Evolutionary conservation across 1,140 invertebrate species (phyloP), one percentile per base, ranked within the genome.

Genomic region (Drosophila pruinosa): DNA sequence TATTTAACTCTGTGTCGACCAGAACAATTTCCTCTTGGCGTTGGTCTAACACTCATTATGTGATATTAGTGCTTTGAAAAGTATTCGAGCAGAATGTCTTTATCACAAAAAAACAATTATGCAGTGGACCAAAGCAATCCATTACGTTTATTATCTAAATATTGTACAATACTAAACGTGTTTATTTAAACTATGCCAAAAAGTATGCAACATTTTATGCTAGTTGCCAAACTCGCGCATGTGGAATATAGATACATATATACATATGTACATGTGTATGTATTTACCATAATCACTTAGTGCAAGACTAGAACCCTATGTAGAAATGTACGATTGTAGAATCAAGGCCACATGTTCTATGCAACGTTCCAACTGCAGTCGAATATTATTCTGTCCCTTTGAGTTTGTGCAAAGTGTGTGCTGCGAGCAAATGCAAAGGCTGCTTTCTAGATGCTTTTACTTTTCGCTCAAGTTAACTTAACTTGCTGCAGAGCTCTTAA

Each of bases 401-500:
- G n/a, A n/a, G n/a, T n/a, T n/a, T n/a, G n/a, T n/a, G n/a, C n/a
- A n/a, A n/a, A n/a, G n/a, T n/a, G n/a, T n/a, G n/a, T n/a, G n/a
- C n/a, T n/a, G n/a, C n/a, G n/a, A n/a, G n/a, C n/a, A n/a, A n/a
- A n/a, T n/a, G n/a, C n/a, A n/a, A n/a, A n/a, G n/a, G n/a, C n/a
- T n/a, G n/a, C n/a, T 39, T 52, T 53, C 31, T 21, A 36, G 26
- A 21, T 43, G 36, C 15, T 43, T 54, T 52, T 38, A 34, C 28
- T 22, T 38, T 45, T n/a, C 31, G 41, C 41, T 57, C 28, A 48
- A 65, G 43, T 38, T 47, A 38, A 5, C 45, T 48, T 4, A 43
- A 70, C 57, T 57, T 68, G 38, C 12, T 14, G 53, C 58, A 71
- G 77, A 57, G 57, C 52, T 70, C 58, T 79, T 75, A 57, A 79